phyloP scores from a whole-genome alignment of 1,140 invertebrate species.

The Heliconius melpomene region DNA sequence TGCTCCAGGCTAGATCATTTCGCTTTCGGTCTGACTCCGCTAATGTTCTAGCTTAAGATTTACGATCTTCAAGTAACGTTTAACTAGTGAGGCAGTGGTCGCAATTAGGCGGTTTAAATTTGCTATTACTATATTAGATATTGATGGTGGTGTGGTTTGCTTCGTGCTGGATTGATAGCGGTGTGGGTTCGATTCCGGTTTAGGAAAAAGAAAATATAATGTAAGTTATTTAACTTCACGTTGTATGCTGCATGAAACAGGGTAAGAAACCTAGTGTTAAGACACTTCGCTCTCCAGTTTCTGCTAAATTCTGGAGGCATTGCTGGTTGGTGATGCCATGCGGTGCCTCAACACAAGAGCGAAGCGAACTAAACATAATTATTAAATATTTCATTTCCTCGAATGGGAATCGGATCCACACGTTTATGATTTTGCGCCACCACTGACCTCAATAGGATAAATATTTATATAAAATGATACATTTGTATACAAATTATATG shows the following conservation, averaged over 20 bases:
- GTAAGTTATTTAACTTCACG: too few relatives aligned
- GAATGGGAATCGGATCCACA: too few relatives aligned
- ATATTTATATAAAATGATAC: not conserved
- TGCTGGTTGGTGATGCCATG: too few relatives aligned
- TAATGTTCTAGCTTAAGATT: constrained; percentile 25
- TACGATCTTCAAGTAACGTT: constrained; percentile 15
- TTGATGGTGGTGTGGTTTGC: not conserved
- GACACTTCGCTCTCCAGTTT: too few relatives aligned
- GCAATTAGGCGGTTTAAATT: constrained; percentile 15
- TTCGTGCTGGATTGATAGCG: not conserved
- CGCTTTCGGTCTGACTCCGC: not conserved
- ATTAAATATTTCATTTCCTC: too few relatives aligned
- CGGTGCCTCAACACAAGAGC: too few relatives aligned
- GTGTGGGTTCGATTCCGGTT: not conserved
- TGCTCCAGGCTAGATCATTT: constrained; percentile 24
- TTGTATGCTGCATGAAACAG: too few relatives aligned
- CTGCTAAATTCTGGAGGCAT: too few relatives aligned
- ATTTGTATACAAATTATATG: not conserved
- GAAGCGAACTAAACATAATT: too few relatives aligned
- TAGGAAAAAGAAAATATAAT: too few relatives aligned
- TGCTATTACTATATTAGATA: not conserved
- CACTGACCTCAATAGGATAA: not conserved
- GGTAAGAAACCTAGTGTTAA: too few relatives aligned
- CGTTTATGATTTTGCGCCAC: too few relatives aligned
- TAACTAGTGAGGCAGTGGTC: not conserved